phyloP scores from a whole-genome alignment of 1,140 invertebrate species.

The Orius insidiosus region DNA sequence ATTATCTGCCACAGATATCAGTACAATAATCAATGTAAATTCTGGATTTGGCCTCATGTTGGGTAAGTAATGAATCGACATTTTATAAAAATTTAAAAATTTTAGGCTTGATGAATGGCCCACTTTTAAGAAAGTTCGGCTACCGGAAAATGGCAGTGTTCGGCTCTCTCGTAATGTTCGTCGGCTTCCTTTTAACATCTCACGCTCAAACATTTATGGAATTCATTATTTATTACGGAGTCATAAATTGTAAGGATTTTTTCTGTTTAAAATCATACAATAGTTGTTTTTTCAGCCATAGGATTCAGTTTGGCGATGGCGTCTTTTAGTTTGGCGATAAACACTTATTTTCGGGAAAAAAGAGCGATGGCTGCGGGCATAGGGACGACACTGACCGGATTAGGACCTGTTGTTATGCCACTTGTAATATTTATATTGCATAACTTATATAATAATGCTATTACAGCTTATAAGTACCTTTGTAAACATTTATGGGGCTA shows the following conservation, averaged over 20 bases:
- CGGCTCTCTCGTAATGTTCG: conserved; percentile 32
- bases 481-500: conserved; percentile 36
- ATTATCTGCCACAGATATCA: conserved; percentile 31
- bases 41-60: conserved; percentile 40
- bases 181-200: conserved; percentile 33
- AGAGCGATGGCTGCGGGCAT: conserved; percentile 48
- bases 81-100: neutral
- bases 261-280: neutral
- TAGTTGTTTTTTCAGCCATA: conserved; percentile 34
- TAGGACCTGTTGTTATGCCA: conserved; percentile 57
- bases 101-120: conserved; percentile 38
- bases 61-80: conserved; percentile 14
- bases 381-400: conserved; percentile 47
- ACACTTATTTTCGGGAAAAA: conserved; percentile 47
- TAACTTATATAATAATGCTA: conserved; percentile 17
- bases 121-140: conserved; percentile 32
- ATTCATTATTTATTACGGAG: conserved; percentile 41
- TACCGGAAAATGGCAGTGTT: conserved; percentile 36
- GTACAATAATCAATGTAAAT: conserved; percentile 39
- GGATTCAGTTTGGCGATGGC: conserved; percentile 44
- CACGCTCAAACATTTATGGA: conserved; percentile 31
- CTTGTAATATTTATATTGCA: conserved; percentile 30
- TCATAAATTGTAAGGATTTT: conserved; percentile 22
- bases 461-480: conserved; percentile 16
- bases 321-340: conserved; percentile 50